A percentile compares a stretch with the other conserved stretches of the same genome.
These are phyloP conservation scores for Alviniconcha strummeri DNA, from an alignment of 2,888 invertebrate species.

Conservation along the genomic window DNA sequence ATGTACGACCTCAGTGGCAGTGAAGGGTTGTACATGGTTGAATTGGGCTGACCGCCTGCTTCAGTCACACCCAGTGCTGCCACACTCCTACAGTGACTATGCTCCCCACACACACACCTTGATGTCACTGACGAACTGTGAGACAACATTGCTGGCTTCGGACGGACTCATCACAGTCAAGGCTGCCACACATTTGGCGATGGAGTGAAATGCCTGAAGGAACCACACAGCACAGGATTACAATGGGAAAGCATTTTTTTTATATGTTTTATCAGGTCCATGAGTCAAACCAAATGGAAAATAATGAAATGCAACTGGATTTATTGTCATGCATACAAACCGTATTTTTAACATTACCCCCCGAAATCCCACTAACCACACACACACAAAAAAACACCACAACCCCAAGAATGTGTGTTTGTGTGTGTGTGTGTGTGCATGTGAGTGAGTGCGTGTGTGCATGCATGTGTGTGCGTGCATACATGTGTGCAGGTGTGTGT, in stretches of 20 bases:
- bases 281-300: not conserved
- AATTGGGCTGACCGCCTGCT: too few relatives aligned
- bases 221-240: conserved; percentile 35
- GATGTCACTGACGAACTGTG: conserved; percentile 73
- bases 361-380: not conserved
- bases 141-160: conserved; percentile 80
- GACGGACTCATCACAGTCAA: conserved; percentile 87
- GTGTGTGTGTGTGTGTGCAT: too few relatives aligned
- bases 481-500: too few relatives aligned
- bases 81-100: too few relatives aligned
- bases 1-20: too few relatives aligned
- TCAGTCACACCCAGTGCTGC: too few relatives aligned
- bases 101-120: conserved; percentile 53
- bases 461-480: too few relatives aligned
- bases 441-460: too few relatives aligned
- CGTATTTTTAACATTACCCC: not conserved
- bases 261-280: not conserved
- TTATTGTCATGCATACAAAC: too few relatives aligned
- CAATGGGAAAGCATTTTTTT: conserved; percentile 1
- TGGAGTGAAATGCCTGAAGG: conserved; percentile 88
- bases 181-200: conserved; percentile 97
- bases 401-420: too few relatives aligned
- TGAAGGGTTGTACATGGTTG: too few relatives aligned
- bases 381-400: not conserved
- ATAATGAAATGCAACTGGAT: not conserved